Evolutionary conservation across 2,888 invertebrate genomes (phyloP).

Genomic region (Epistrophe eligans): DNA sequence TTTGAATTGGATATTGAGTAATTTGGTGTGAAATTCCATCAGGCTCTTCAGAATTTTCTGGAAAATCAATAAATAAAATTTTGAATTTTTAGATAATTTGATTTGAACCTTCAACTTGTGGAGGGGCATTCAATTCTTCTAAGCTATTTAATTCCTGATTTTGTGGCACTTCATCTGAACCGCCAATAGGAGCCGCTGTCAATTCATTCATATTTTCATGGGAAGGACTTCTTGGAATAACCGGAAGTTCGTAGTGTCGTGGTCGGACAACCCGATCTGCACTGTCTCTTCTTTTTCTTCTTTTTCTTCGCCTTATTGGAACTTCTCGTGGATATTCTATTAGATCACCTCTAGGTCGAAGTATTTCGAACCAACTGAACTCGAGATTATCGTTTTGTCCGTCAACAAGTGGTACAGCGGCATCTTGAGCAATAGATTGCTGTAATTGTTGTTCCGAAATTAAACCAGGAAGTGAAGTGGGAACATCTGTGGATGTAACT

Average conservation of each 20-base stretch:
- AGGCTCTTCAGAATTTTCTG: background rate
- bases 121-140: background rate
- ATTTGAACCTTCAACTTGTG: background rate
- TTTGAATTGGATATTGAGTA: conserved; percentile 16
- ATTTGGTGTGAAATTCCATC: conserved; percentile 16
- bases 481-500: background rate
- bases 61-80: background rate
- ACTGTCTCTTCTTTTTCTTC: conserved; percentile 4
- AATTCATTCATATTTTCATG: background rate
- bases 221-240: conserved; percentile 1
- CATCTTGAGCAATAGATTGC: background rate
- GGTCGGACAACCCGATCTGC: background rate
- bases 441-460: background rate
- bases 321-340: conserved; percentile 30
- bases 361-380: conserved; percentile 52
- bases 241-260: background rate
- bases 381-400: background rate
- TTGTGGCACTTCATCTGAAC: background rate
- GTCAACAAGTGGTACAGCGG: no score
- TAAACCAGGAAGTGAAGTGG: background rate
- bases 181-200: background rate
- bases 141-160: background rate
- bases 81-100: background rate
- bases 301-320: conserved; percentile 15
- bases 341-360: conserved; percentile 43